phyloP scores from a whole-genome alignment of 2,797 vertebrate species.

The Acanthurus leucopareius region DNA sequence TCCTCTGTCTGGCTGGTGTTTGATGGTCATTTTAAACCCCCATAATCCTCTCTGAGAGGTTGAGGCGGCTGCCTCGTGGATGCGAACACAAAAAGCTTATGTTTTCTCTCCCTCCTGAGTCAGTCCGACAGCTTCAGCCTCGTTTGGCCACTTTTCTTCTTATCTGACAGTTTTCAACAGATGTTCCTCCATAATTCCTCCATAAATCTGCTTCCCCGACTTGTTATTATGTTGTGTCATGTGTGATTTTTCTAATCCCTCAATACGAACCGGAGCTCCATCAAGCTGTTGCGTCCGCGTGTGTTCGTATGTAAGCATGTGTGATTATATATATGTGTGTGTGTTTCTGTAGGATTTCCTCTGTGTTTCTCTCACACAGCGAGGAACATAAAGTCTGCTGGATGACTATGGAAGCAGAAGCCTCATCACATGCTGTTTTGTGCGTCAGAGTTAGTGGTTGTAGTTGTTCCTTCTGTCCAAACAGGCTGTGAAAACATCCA shows the following conservation, averaged over 20 bases:
- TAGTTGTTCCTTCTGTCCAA: too few relatives aligned
- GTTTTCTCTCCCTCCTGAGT: background rate
- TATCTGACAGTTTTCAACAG: constrained; percentile 30
- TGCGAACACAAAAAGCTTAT: constrained; percentile 14
- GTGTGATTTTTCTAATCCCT: constrained; percentile 20
- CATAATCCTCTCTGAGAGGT: constrained; percentile 62
- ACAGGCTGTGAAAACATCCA: too few relatives aligned
- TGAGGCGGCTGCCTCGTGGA: constrained; percentile 3
- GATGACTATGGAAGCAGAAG: too few relatives aligned
- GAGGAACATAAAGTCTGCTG: too few relatives aligned
- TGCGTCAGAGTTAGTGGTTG: too few relatives aligned
- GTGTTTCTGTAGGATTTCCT: too few relatives aligned
- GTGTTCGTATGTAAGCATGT: background rate
- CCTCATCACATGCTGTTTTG: too few relatives aligned
- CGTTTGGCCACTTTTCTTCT: constrained; percentile 6
- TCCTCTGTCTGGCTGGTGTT: constrained; percentile 20
- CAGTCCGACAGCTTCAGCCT: background rate
- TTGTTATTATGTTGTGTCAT: background rate
- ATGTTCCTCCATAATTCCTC: constrained; percentile 17
- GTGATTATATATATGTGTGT: background rate
- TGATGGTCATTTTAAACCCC: constrained; percentile 64
- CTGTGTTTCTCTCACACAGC: too few relatives aligned
- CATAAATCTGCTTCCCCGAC: constrained; percentile 16
- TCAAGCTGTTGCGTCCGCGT: background rate
- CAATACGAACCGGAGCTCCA: background rate